These are phyloP conservation scores for Diabrotica undecimpunctata DNA, from an alignment of 1,140 invertebrate genomes.

Conservation along the genomic window DNA sequence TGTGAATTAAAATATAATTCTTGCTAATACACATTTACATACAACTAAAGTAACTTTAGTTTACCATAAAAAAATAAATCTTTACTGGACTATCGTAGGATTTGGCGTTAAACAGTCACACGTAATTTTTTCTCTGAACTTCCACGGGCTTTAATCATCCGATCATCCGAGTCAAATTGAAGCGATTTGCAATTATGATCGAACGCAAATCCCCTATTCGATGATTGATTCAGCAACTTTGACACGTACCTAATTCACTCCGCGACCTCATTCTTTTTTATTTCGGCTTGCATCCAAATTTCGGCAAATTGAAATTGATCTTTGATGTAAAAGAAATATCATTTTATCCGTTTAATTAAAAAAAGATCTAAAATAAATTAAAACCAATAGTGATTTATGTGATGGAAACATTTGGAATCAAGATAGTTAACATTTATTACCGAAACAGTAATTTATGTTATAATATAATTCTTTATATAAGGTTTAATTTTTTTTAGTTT, in stretches of 20 bases:
- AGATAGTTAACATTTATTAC: too few species aligned
- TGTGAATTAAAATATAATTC: too few species aligned
- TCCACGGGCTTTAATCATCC: neutral
- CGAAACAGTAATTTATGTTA: too few species aligned
- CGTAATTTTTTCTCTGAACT: slow-evolving; percentile 1
- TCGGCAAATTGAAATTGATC: neutral
- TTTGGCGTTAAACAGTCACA: neutral
- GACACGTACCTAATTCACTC: neutral
- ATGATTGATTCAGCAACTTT: slow-evolving; percentile 2
- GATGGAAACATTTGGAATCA: too few species aligned
- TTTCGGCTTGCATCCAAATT: neutral
- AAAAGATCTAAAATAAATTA: too few species aligned
- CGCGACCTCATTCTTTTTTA: neutral
- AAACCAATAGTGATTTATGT: too few species aligned
- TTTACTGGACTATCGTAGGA: neutral
- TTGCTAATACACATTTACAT: too few species aligned
- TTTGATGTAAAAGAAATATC: neutral
- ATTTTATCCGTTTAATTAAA: too few species aligned
- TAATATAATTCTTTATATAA: too few species aligned
- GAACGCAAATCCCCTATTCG: slow-evolving; percentile 1
- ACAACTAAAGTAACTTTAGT: too few species aligned
- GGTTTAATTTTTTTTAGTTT: too few species aligned
- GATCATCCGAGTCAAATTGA: slow-evolving; percentile 2
- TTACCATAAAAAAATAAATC: neutral
- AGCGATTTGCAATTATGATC: slow-evolving; percentile 1